These are phyloP conservation scores for Elachura formosa DNA, from an alignment of 2,113 vertebrate genomes.

Conservation along the genomic window DNA sequence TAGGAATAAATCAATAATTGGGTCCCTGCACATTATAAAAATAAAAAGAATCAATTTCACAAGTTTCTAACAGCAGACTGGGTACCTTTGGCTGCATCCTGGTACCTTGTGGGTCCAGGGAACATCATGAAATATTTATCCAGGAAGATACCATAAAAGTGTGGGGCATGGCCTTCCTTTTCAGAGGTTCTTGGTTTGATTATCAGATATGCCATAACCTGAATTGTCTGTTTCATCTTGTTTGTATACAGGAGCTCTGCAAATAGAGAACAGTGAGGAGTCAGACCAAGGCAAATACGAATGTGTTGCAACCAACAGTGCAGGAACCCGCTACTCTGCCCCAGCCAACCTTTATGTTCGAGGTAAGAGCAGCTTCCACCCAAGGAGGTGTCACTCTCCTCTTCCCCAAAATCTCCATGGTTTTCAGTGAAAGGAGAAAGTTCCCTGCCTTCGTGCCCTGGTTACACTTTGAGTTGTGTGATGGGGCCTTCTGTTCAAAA, in stretches of 20 bases:
- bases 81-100: slow-evolving; percentile 21
- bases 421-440: not conserved
- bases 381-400: not conserved
- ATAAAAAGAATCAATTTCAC: not conserved
- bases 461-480: not conserved
- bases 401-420: not conserved
- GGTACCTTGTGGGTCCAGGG: slow-evolving; percentile 8
- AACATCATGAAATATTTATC: not conserved
- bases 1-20: not conserved
- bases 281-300: slow-evolving; percentile 99
- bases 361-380: slow-evolving; percentile 81
- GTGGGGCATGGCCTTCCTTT: not conserved
- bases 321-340: slow-evolving; percentile 93
- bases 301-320: slow-evolving; percentile 93
- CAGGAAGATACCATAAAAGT: not conserved
- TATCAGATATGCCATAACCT: slow-evolving; percentile 20
- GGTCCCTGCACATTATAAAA: slow-evolving; percentile 3
- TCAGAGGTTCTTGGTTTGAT: not conserved
- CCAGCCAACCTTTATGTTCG: slow-evolving; percentile 96
- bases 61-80: not conserved
- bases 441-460: not conserved
- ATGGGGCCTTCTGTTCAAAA: not conserved
- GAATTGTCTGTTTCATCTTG: slow-evolving; percentile 32
- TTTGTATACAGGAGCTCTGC: slow-evolving; percentile 87
- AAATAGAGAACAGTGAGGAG: slow-evolving; percentile 97